Evolutionary conservation across 2,888 invertebrate species (phyloP).

Genomic region (Phengaris arion): DNA sequence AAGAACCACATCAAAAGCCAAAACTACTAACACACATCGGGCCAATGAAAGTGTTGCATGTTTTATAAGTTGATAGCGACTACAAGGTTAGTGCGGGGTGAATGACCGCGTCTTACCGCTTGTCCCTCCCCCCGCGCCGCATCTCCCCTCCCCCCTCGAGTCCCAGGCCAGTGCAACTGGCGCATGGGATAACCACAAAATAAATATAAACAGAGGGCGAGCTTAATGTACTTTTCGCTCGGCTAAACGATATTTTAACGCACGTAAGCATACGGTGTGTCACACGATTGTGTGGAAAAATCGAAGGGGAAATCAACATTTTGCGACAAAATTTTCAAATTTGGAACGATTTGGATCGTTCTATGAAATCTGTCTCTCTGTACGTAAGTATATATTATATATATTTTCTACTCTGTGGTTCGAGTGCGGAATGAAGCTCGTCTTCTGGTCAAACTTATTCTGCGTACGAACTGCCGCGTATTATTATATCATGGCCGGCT

Average conservation of each 20-base stretch:
- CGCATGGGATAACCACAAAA: slow-evolving; percentile 3
- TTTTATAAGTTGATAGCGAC: slow-evolving; percentile 45
- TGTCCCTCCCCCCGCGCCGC: slow-evolving; percentile 37
- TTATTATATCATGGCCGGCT: slow-evolving; percentile 17
- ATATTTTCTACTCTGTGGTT: no score
- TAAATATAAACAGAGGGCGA: background rate
- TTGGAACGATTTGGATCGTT: no score
- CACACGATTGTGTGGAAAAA: no score
- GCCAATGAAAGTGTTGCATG: slow-evolving; percentile 37
- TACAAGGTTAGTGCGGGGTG: slow-evolving; percentile 59
- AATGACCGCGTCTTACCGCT: slow-evolving; percentile 44
- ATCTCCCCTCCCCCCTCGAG: background rate
- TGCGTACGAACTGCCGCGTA: slow-evolving; percentile 31
- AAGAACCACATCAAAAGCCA: slow-evolving; percentile 1
- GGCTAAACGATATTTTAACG: slow-evolving; percentile 40
- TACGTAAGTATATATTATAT: no score
- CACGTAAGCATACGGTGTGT: background rate
- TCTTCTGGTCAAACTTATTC: no score
- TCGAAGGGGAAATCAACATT: no score
- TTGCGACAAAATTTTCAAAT: no score
- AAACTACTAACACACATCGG: slow-evolving; percentile 29
- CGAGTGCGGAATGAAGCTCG: no score
- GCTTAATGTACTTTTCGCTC: slow-evolving; percentile 35
- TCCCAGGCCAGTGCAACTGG: background rate
- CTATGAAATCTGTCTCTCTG: no score